These are phyloP conservation scores for Nasonia vitripennis DNA, from an alignment of 1,140 invertebrate species.

Conservation along the genomic window DNA sequence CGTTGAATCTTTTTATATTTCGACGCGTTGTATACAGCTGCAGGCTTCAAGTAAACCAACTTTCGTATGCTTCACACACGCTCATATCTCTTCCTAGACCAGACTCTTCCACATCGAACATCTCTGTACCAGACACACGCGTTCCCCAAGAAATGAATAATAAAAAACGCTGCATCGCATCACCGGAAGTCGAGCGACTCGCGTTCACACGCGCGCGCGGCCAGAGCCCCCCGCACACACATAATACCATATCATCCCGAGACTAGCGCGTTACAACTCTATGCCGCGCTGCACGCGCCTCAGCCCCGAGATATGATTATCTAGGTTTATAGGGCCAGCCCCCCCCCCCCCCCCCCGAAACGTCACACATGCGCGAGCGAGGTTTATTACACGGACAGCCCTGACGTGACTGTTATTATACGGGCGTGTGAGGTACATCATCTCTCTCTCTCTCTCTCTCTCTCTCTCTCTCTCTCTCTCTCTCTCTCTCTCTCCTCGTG, in stretches of 20 bases:
- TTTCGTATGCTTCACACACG: neutral
- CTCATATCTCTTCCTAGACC: neutral
- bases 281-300: conserved; percentile 10
- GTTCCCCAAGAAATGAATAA: neutral
- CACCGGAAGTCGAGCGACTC: neutral
- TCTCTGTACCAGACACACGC: neutral
- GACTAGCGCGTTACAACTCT: conserved; percentile 6
- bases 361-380: neutral
- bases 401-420: conserved; percentile 11
- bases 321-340: conserved; percentile 53
- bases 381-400: conserved; percentile 12
- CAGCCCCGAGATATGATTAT: conserved; percentile 56
- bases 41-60: neutral
- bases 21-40: too few species aligned
- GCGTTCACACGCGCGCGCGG: neutral
- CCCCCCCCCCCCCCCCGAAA: neutral
- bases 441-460: neutral
- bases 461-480: neutral
- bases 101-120: neutral
- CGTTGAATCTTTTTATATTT: too few species aligned
- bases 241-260: conserved; percentile 11
- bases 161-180: neutral
- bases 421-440: conserved; percentile 14
- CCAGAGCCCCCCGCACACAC: neutral
- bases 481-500: conserved; percentile 15